Evolutionary conservation across 1,140 invertebrate species (phyloP).

Genomic region (Aphelenchoides besseyi): DNA sequence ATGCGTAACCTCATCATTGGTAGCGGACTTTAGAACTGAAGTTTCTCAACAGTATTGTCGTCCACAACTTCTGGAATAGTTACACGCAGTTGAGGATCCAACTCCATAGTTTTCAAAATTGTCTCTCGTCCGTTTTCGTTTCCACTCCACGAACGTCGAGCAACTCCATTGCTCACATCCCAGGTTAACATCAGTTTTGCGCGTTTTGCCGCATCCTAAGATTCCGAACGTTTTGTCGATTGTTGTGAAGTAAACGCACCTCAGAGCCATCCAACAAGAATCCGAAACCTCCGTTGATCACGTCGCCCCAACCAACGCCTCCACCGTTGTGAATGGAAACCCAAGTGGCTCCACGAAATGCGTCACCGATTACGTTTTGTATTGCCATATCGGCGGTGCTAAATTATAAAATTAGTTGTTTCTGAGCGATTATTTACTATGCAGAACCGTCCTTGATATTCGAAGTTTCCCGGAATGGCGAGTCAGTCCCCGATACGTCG

Average conservation of each 20-base stretch:
- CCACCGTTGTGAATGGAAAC: constrained; percentile 73
- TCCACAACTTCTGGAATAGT: constrained; percentile 52
- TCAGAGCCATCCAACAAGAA: constrained; percentile 70
- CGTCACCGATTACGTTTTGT: constrained; percentile 71
- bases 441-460: constrained; percentile 72
- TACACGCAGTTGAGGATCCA: constrained; percentile 39
- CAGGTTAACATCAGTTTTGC: constrained; percentile 68
- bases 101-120: constrained; percentile 47
- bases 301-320: constrained; percentile 73
- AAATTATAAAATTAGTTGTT: not conserved
- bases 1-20: not conserved
- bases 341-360: constrained; percentile 73
- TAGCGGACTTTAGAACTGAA: constrained; percentile 29
- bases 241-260: constrained; percentile 50
- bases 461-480: constrained; percentile 72
- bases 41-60: constrained; percentile 35
- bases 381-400: constrained; percentile 73
- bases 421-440: no score
- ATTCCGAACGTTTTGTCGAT: not conserved
- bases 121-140: constrained; percentile 53
- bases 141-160: constrained; percentile 54
- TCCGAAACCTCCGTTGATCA: constrained; percentile 73
- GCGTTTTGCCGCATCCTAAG: constrained; percentile 65
- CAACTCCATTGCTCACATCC: constrained; percentile 72
- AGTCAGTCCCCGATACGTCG: constrained; percentile 73